Percentiles rank a stretch among this genome's conserved stretches.
These are phyloP conservation scores for Capitulum mitella DNA, from an alignment of 2,888 invertebrate genomes.

Conservation along the genomic window DNA sequence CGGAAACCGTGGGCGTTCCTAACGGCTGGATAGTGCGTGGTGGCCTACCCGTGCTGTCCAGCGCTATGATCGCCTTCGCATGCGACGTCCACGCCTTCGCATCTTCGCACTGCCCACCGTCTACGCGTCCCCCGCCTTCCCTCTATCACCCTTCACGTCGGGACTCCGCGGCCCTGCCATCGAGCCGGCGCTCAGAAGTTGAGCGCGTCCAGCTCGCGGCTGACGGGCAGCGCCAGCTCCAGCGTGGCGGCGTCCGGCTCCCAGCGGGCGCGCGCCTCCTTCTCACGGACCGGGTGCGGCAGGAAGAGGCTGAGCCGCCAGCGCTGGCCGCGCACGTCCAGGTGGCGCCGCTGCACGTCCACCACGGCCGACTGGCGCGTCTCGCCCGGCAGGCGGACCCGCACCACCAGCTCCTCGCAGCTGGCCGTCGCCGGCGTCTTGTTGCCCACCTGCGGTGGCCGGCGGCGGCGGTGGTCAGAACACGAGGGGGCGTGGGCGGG, in stretches of 20 bases:
- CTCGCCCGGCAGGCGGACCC: slow-evolving; percentile 67
- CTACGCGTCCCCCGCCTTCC: too few relatives aligned
- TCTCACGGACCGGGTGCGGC: slow-evolving; percentile 73
- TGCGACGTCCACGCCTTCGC: too few relatives aligned
- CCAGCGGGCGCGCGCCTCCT: slow-evolving; percentile 72
- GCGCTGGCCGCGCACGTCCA: slow-evolving; percentile 58
- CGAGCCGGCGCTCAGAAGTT: slow-evolving; percentile 61
- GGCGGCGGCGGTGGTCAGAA: too few relatives aligned
- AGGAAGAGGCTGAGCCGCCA: slow-evolving; percentile 65
- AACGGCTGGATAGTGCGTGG: too few relatives aligned
- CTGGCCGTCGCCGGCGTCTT: slow-evolving; percentile 70
- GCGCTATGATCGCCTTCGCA: too few relatives aligned
- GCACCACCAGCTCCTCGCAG: slow-evolving; percentile 79
- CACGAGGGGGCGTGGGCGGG: too few relatives aligned
- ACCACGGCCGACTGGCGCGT: slow-evolving; percentile 65
- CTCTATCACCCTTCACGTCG: too few relatives aligned
- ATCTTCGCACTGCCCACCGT: too few relatives aligned
- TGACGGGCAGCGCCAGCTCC: slow-evolving; percentile 62
- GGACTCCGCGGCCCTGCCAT: too few relatives aligned
- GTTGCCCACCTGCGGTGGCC: slow-evolving; percentile 65
- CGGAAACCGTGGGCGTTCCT: too few relatives aligned
- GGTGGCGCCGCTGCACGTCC: slow-evolving; percentile 52
- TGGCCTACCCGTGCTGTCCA: too few relatives aligned
- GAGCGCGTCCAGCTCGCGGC: slow-evolving; percentile 73
- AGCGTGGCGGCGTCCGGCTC: slow-evolving; percentile 58